Evolutionary conservation across 1,140 invertebrate genomes (phyloP).

Genomic region (Amphibalanus amphitrite): DNA sequence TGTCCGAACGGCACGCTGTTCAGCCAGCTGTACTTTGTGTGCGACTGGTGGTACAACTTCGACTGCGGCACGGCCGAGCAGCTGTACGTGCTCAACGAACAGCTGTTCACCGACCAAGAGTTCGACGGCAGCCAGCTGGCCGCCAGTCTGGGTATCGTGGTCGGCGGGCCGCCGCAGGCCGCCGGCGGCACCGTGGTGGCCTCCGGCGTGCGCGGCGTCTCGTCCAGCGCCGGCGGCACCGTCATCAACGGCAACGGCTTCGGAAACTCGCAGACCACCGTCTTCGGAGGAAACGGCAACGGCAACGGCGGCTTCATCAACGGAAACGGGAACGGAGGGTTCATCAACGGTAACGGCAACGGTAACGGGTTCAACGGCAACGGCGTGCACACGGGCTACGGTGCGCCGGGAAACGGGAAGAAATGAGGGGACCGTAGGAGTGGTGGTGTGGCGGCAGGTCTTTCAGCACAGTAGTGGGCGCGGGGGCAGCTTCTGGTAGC

Average conservation of each 20-base stretch:
- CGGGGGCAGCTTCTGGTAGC: no score
- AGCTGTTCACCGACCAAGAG: slow-evolving; percentile 14
- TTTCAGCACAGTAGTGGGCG: no score
- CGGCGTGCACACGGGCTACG: slow-evolving; percentile 5
- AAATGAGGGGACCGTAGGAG: no score
- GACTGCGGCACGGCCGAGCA: slow-evolving; percentile 22
- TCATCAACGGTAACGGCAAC: no score
- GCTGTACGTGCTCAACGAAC: slow-evolving; percentile 30
- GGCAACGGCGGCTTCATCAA: not conserved
- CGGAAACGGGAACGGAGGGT: not conserved
- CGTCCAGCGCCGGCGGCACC: not conserved
- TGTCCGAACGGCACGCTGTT: slow-evolving; percentile 30
- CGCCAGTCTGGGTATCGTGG: slow-evolving; percentile 8
- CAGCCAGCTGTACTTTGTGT: slow-evolving; percentile 27
- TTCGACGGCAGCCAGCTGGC: slow-evolving; percentile 12
- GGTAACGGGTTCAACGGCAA: not conserved
- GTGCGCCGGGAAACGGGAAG: no score
- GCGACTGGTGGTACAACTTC: slow-evolving; percentile 27
- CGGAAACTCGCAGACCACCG: not conserved
- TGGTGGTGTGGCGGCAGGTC: no score
- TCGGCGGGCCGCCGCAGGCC: slow-evolving; percentile 9
- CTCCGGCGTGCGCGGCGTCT: not conserved
- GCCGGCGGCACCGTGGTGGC: slow-evolving; percentile 7
- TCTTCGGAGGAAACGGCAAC: slow-evolving; percentile 7
- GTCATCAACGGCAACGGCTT: slow-evolving; percentile 2